These are phyloP conservation scores for Rafetus swinhoei DNA, from an alignment of 2,113 vertebrate genomes.

Conservation along the genomic window DNA sequence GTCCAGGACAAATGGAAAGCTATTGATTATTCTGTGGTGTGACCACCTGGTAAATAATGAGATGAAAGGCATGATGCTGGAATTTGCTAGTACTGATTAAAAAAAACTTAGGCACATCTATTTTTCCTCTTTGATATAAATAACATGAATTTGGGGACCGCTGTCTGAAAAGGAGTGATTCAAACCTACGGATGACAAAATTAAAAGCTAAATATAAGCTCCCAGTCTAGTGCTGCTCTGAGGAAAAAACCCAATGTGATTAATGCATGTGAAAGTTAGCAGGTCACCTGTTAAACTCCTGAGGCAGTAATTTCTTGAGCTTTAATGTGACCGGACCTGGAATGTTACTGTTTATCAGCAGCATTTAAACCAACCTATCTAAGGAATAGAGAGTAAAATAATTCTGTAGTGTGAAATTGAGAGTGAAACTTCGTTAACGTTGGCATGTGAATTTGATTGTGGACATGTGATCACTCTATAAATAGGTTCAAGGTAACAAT, in stretches of 20 bases:
- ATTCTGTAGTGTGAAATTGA: not conserved
- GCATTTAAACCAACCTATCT: not conserved
- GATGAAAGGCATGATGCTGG: not conserved
- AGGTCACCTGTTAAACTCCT: not conserved
- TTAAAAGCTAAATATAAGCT: not conserved
- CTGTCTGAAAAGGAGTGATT: not conserved
- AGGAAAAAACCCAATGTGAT: not conserved
- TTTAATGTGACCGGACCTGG: not conserved
- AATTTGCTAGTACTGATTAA: not conserved
- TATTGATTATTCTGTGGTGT: accelerated
- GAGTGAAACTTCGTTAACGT: not conserved
- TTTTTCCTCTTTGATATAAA: not conserved
- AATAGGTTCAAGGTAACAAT: not conserved
- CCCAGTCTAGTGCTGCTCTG: not conserved
- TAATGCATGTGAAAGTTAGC: not conserved
- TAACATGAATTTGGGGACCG: not conserved
- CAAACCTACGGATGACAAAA: not conserved
- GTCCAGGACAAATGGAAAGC: not conserved
- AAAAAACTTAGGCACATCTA: not conserved
- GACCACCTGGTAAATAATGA: not conserved
- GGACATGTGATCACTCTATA: not conserved
- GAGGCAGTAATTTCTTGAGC: not conserved
- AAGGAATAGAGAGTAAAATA: not conserved
- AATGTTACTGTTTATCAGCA: not conserved
- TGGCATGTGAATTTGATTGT: not conserved